Base-by-base conservation (phyloP, 2,797 vertebrate species). In the Vireo griseus region DNA sequence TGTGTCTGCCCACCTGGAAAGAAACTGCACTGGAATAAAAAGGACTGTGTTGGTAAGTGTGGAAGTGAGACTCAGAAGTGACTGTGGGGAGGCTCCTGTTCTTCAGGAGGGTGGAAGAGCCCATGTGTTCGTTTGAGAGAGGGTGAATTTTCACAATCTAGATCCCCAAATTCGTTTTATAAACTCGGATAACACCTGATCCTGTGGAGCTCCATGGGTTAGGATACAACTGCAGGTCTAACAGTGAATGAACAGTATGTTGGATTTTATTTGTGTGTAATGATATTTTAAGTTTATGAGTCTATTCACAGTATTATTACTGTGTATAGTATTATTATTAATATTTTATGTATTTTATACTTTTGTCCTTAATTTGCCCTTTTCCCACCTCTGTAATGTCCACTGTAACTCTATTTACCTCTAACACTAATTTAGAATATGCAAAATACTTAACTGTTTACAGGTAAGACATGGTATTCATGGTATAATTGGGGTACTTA, bases 21-120 rank as follows among this genome's bases (percentile, higher is more conserved):
- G 97, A 98, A 98, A 52, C 98, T 99, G 13, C 99, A 99, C 96
- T 99, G 99, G 99, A 99, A 99, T 97, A 98, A 98, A 97, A 99
- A 99, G 83, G 99, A 99, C 83, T 99, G 99, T 16, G 90, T 99
- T 76, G 99, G 99, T 99, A 97, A 98, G 98, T 92, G 91, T 44
- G 57, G 39, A 44, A 85, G 6, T 9, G 37, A 28, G 22, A 40
- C 51, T 52, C 19, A 3, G 54, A 72, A 37, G 42, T 28, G 63
- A 4, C 44, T 51, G 18, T n/a, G 40, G 11, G n/a, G 78, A 69
- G 47, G 47, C 18, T 66, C 11, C 37, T 40, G 11, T 54, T 74
- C 76, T 58, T 25, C 51, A 19, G 25, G 31, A 75, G 26, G 3
- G 28, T 71, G 39, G 19, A 81, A 87, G 86, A 74, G 17, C 40